Conservation (phyloP, 1,140 invertebrate genomes). For the Delia radicum region DNA sequence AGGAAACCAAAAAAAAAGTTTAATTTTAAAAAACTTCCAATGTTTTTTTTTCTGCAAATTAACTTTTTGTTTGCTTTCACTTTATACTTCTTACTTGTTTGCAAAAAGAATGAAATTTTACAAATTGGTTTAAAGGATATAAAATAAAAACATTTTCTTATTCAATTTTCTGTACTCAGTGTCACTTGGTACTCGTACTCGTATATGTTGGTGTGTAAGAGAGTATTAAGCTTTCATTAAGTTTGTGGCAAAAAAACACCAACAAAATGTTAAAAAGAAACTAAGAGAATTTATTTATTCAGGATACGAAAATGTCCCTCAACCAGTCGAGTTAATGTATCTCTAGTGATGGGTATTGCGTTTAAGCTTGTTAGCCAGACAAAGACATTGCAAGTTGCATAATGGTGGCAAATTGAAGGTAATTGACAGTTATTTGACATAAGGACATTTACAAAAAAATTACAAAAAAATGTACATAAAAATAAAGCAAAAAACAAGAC, state of each 20-base stretch:
- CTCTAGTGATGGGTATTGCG: background rate
- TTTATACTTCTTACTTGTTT: background rate
- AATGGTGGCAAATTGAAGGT: constrained; percentile 18
- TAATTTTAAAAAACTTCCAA: too few species aligned
- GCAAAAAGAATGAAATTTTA: background rate
- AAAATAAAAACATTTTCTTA: background rate
- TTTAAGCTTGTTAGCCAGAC: constrained; percentile 8
- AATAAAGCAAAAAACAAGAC: too few species aligned
- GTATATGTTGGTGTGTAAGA: background rate
- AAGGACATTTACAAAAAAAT: too few species aligned
- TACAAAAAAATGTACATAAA: too few species aligned
- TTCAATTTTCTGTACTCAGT: background rate
- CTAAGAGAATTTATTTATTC: too few species aligned
- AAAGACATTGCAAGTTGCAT: background rate
- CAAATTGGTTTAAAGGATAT: background rate
- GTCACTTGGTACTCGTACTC: background rate
- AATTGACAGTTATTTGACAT: constrained; percentile 21
- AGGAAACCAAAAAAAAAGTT: background rate
- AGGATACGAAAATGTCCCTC: too few species aligned
- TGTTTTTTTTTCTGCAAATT: background rate
- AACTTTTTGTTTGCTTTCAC: background rate
- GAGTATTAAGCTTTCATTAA: background rate
- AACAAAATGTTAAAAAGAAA: background rate
- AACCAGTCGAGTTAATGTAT: background rate
- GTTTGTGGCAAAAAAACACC: background rate